These are phyloP conservation scores for Melipona quadrifasciata DNA, from an alignment of 1,140 invertebrate genomes.

Conservation along the genomic window DNA sequence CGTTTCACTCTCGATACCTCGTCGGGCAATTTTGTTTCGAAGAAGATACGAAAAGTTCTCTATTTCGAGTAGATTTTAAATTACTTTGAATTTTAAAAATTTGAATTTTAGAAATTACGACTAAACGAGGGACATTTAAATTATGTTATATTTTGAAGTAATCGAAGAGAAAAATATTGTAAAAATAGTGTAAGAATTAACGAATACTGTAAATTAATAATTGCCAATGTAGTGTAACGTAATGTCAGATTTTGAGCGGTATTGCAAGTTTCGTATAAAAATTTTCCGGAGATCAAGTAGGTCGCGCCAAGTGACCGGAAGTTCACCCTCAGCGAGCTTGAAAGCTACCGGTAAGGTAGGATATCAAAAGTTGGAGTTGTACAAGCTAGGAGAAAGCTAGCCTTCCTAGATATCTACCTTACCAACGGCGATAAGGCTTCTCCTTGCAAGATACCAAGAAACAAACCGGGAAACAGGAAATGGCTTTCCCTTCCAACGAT, in stretches of 20 bases:
- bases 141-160: not conserved
- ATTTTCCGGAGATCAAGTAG: not conserved
- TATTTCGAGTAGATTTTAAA: too few species aligned
- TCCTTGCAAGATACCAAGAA: not conserved
- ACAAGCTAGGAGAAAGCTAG: slow-evolving; percentile 15
- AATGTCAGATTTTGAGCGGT: not conserved
- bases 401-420: slow-evolving; percentile 35
- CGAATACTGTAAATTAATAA: not conserved
- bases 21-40: not conserved
- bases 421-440: slow-evolving; percentile 40
- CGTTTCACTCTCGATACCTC: not conserved
- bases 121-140: not conserved
- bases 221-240: too few species aligned
- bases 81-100: not conserved
- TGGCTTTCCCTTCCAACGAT: slow-evolving; percentile 8
- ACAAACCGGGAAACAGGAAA: not conserved
- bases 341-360: slow-evolving; percentile 56
- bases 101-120: not conserved
- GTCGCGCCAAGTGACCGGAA: slow-evolving; percentile 10
- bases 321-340: not conserved
- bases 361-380: not conserved
- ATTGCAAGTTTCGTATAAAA: not conserved
- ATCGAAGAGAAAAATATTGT: not conserved
- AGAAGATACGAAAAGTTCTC: not conserved
- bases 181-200: not conserved